Conservation (phyloP, 2,113 vertebrate genomes). For the Pionites leucogaster region DNA sequence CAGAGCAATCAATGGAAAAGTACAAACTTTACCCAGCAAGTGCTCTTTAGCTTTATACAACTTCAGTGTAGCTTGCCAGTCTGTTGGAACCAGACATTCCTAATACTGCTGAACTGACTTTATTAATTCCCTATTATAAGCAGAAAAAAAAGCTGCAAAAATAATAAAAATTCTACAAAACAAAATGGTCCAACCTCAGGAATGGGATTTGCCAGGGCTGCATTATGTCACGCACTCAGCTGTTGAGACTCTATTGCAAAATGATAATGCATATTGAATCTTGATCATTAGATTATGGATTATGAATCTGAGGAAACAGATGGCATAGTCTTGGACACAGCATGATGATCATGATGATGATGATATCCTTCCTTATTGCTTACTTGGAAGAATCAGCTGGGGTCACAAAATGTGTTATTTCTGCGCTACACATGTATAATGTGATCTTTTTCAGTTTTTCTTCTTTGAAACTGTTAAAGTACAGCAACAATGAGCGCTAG, state of each 20-base stretch:
- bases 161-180: not conserved
- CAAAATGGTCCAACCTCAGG: not conserved
- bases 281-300: not conserved
- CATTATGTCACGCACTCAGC: not conserved
- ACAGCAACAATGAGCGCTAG: not conserved
- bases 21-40: not conserved
- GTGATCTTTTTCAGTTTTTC: not conserved
- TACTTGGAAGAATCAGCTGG: not conserved
- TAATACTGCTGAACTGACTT: not conserved
- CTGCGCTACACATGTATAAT: not conserved
- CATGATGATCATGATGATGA: not conserved
- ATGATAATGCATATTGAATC: not conserved
- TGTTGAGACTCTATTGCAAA: not conserved
- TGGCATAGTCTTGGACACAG: not conserved
- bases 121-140: not conserved
- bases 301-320: conserved; percentile 6
- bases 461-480: not conserved
- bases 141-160: not conserved
- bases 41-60: not conserved
- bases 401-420: not conserved
- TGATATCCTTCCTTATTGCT: not conserved
- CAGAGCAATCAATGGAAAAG: not conserved
- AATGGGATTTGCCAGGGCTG: not conserved
- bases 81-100: not conserved
- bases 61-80: not conserved